phyloP scores from a whole-genome alignment of 2,113 vertebrate genomes.

The Sclerurus mexicanus region DNA sequence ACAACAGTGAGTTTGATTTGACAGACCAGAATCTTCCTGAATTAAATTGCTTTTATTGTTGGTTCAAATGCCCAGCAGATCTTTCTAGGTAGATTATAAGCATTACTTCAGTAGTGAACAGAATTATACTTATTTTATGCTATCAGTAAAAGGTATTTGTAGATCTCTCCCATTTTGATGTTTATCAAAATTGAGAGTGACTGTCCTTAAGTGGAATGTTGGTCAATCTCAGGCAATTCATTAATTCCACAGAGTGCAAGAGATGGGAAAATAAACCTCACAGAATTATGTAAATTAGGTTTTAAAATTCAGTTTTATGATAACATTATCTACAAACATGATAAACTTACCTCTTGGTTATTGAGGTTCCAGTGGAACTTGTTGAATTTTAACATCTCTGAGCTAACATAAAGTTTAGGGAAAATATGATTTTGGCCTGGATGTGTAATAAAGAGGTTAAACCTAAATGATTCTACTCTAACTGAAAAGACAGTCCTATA shows the following conservation, averaged over 20 bases:
- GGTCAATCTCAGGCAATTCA: not conserved
- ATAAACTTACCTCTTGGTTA: not conserved
- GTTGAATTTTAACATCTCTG: not conserved
- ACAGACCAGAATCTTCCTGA: not conserved
- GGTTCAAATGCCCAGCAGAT: not conserved
- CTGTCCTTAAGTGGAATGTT: not conserved
- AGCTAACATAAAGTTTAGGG: not conserved
- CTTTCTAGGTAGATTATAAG: not conserved
- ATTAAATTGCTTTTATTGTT: not conserved
- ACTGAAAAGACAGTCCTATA: not conserved
- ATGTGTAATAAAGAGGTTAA: not conserved
- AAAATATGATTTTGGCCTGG: not conserved
- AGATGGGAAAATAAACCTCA: not conserved
- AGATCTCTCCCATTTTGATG: not conserved
- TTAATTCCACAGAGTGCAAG: not conserved
- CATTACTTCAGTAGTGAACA: not conserved
- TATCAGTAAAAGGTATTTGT: not conserved
- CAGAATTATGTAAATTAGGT: not conserved
- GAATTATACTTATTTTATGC: not conserved
- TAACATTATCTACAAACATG: not conserved
- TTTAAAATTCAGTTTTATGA: not conserved
- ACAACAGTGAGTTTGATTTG: not conserved
- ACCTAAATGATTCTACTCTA: not conserved
- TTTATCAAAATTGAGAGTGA: not conserved
- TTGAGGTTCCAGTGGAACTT: not conserved